Base-by-base conservation (phyloP, 2,888 invertebrate species). In the Peribatodes rhomboidaria region DNA sequence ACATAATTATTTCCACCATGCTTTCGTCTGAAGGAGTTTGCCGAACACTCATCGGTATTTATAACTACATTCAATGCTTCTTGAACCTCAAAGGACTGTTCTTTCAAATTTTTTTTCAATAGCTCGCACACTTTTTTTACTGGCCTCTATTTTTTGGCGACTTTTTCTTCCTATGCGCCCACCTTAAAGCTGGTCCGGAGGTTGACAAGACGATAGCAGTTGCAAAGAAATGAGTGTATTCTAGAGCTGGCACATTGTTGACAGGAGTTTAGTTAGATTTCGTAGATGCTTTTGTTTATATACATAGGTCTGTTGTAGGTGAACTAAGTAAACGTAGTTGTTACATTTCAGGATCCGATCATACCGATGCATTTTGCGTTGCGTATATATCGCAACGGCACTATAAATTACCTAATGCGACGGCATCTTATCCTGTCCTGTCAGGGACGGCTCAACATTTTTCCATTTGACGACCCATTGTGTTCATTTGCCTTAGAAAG, bases 401-500 rank as follows among this genome's bases (percentile, higher is more conserved):
- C 98, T 85, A 98, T 98, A 91, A 97, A 97, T 94, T 98, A 98
- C 94, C 96, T 98, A 88, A 98, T 98, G 97, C 96, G 98, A 92
- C 95, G 98, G 81, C 98, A 98, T 91, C 96, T 98, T 80, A 98
- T 98, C 82, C 94, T 98, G 83, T 98, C 98, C 82, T 98, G 98
- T 93, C 97, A 98, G 92, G 98, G 98, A 86, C 96, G 97, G 90
- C 95, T 98, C 85, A 97, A 98, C 90, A 98, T 98, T 92, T 98
- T 98, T 94, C 98, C 98, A 79, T 98, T 98, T 92, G 98, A 98
- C 91, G 98, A 98, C 95, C 98, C 98, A 80, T 95, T 96, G 94
- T 98, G 98, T 95, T 97, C 97, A 93, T 98, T 98, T 94, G 97
- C 98, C 85, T 97, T 98, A 95, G 98, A 98, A 95, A 98, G 98